These are phyloP conservation scores for Drosophila testacea DNA, from an alignment of 2,888 invertebrate species.

Conservation along the genomic window DNA sequence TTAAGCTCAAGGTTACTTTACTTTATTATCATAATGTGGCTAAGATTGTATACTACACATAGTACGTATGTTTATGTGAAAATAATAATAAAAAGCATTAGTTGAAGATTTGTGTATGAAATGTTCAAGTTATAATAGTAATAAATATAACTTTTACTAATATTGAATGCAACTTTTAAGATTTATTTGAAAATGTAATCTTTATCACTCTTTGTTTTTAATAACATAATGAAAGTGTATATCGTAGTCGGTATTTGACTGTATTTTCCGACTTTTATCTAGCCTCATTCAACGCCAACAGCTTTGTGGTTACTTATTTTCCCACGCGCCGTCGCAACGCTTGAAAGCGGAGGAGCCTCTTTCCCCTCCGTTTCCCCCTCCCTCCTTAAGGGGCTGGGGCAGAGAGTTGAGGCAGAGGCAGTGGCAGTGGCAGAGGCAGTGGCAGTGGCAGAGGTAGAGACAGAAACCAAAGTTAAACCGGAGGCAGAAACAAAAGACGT, in stretches of 20 bases:
- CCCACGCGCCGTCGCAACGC: slow-evolving; percentile 51
- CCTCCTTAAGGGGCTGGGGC: not conserved
- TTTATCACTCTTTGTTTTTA: too few relatives aligned
- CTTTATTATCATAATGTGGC: slow-evolving; percentile 3
- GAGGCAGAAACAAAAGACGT: slow-evolving; percentile 44
- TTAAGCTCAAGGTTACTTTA: not conserved
- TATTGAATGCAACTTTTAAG: too few relatives aligned
- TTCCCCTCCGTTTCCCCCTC: not conserved
- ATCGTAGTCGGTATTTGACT: slow-evolving; percentile 18
- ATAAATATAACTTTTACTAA: too few relatives aligned
- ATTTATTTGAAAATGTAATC: too few relatives aligned
- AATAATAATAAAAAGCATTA: too few relatives aligned
- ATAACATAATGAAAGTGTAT: slow-evolving; percentile 5
- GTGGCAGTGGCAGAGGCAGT: not conserved
- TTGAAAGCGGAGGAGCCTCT: slow-evolving; percentile 23
- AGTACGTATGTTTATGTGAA: not conserved
- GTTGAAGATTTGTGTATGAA: too few relatives aligned
- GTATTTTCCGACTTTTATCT: slow-evolving; percentile 36
- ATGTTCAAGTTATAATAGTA: too few relatives aligned
- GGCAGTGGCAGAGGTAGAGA: not conserved
- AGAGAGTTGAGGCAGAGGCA: not conserved
- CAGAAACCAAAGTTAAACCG: slow-evolving; percentile 4
- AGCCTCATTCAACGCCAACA: slow-evolving; percentile 50
- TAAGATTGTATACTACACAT: not conserved
- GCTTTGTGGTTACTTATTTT: slow-evolving; percentile 52